Conservation (phyloP, 1,140 invertebrate genomes). For the Drosophila auraria region DNA sequence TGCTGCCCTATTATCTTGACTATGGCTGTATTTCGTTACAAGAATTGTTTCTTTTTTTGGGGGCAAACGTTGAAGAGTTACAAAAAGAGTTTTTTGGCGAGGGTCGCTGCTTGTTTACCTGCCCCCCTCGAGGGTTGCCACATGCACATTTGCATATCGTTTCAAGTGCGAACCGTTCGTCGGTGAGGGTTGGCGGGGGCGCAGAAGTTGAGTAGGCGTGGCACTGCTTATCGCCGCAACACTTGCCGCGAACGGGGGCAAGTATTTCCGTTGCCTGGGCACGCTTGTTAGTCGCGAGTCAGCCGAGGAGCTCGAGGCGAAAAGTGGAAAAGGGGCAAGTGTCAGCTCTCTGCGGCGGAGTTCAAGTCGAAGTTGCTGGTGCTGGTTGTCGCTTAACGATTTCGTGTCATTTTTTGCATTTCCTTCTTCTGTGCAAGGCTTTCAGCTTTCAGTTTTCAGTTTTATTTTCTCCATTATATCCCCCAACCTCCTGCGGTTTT, state of each 20-base stretch:
- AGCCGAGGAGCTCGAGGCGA: slow-evolving; percentile 4
- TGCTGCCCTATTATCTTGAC: background rate
- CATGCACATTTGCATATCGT: slow-evolving; percentile 82
- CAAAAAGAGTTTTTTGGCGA: slow-evolving; percentile 41
- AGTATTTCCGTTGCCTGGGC: slow-evolving; percentile 77
- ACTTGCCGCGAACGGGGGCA: slow-evolving; percentile 65
- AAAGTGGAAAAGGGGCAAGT: slow-evolving; percentile 29
- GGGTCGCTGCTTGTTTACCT: slow-evolving; percentile 51
- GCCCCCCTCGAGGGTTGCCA: slow-evolving; percentile 37
- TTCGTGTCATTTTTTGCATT: slow-evolving; percentile 83
- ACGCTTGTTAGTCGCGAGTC: slow-evolving; percentile 68
- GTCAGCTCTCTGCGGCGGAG: slow-evolving; percentile 38
- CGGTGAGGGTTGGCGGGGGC: background rate
- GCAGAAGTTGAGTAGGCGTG: slow-evolving; percentile 40
- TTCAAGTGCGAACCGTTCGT: slow-evolving; percentile 44
- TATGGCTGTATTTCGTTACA: slow-evolving; percentile 9
- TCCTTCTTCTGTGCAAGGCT: slow-evolving; percentile 65
- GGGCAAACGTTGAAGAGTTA: slow-evolving; percentile 19
- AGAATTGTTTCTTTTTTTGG: slow-evolving; percentile 20
- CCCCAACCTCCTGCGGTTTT: slow-evolving; percentile 50
- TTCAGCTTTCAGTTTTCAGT: slow-evolving; percentile 69
- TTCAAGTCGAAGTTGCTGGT: slow-evolving; percentile 33
- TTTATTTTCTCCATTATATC: slow-evolving; percentile 40
- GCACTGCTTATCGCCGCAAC: slow-evolving; percentile 72
- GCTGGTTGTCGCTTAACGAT: slow-evolving; percentile 69